phyloP scores from a whole-genome alignment of 2,888 invertebrate species.

The Corbicula japonica region DNA sequence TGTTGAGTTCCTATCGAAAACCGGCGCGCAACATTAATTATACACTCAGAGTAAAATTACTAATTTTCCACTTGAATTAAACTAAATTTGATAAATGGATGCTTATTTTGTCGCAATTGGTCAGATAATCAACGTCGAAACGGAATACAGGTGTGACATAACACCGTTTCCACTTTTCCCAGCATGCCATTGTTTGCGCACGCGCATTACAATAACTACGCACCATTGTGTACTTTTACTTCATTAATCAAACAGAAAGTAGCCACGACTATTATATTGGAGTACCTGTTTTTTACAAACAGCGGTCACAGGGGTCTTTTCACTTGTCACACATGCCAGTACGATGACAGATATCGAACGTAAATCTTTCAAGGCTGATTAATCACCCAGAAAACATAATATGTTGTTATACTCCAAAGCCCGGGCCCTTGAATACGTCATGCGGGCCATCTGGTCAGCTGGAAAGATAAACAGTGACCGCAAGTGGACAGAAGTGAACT shows the following conservation, averaged over 20 bases:
- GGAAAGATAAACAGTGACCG: slow-evolving; percentile 28
- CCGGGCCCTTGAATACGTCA: slow-evolving; percentile 8
- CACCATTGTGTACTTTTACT: slow-evolving; percentile 13
- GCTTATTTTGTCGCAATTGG: slow-evolving; percentile 12
- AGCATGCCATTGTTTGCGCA: slow-evolving; percentile 20
- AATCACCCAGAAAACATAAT: slow-evolving; percentile 37
- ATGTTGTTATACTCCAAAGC: slow-evolving; percentile 23
- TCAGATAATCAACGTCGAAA: slow-evolving; percentile 4
- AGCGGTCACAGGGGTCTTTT: slow-evolving; percentile 24
- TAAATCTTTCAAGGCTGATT: slow-evolving; percentile 36
- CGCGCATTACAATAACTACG: slow-evolving; percentile 13
- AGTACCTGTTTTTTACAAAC: slow-evolving; percentile 6
- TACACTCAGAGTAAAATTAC: background rate
- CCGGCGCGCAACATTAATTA: no score
- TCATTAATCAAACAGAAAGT: slow-evolving; percentile 42
- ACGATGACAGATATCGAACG: slow-evolving; percentile 30
- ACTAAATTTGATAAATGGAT: background rate
- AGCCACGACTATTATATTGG: slow-evolving; percentile 1
- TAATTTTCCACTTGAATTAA: slow-evolving; percentile 9
- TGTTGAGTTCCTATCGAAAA: no score
- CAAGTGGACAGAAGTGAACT: slow-evolving; percentile 1
- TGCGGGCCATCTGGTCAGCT: slow-evolving; percentile 43
- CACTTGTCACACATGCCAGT: slow-evolving; percentile 46
- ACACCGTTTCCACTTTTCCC: slow-evolving; percentile 21
- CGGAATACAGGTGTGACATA: slow-evolving; percentile 19